Conservation (phyloP, 2,888 invertebrate species). For the Hartigia nigra region DNA sequence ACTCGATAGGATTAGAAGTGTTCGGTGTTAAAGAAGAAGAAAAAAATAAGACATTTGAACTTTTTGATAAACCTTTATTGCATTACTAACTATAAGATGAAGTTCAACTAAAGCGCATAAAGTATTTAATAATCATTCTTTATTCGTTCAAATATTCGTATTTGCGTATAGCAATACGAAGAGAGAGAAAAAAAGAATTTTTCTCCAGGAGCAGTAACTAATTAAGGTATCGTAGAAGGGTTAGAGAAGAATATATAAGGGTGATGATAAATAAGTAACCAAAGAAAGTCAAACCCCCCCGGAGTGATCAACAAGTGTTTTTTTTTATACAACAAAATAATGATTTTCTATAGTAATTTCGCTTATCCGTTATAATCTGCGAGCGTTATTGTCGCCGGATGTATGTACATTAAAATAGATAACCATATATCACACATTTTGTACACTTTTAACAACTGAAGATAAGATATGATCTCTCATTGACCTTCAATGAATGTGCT, state of each 20-base stretch:
- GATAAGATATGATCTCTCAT: conserved; percentile 23
- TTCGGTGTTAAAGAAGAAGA: background rate
- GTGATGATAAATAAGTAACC: conserved; percentile 45
- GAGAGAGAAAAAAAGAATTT: conserved; percentile 34
- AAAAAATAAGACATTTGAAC: background rate
- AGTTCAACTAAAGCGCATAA: conserved; percentile 41
- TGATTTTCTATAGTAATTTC: conserved; percentile 41
- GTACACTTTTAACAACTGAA: conserved; percentile 54
- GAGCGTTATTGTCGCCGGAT: conserved; percentile 35
- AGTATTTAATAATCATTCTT: conserved; percentile 36
- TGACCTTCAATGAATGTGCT: conserved; percentile 10
- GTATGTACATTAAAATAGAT: conserved; percentile 53
- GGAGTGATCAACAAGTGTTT: conserved; percentile 52
- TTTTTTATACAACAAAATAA: conserved; percentile 60
- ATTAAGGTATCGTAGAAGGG: conserved; percentile 42
- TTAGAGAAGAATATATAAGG: conserved; percentile 33
- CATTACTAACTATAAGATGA: conserved; percentile 37
- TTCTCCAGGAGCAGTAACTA: conserved; percentile 31
- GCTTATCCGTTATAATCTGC: conserved; percentile 35
- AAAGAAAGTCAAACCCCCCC: conserved; percentile 52
- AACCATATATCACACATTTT: conserved; percentile 60
- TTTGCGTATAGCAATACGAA: conserved; percentile 28
- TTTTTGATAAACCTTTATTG: conserved; percentile 45
- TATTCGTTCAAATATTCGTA: conserved; percentile 42
- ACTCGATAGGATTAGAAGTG: background rate